Base-by-base conservation (phyloP, 2,797 vertebrate species). In the Paedocypris micromegethes region DNA sequence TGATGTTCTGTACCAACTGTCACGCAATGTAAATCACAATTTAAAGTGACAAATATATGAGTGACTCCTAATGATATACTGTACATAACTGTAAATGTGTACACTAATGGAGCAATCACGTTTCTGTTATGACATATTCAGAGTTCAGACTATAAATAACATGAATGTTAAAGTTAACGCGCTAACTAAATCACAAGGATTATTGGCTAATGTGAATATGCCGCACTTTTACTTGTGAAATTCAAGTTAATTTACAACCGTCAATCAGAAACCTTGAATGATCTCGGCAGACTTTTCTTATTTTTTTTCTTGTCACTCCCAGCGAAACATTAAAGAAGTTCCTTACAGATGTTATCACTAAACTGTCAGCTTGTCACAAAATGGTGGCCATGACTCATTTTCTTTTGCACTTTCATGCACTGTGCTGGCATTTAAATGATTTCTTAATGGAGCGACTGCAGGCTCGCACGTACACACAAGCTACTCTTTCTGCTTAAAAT, bases 371-470 rank as follows among this genome's bases (percentile, higher is more conserved):
- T 68, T 56, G 55, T 70, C 55, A 58, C 44, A 54, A 70, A 68
- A 64, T 40, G 44, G 40, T 43, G 67, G 43, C 41, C 58, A 65
- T 64, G 64, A 75, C 64, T 67, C 58, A 68, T 67, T 47, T 68
- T 66, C 23, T 67, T 55, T 49, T 62, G 53, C 46, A 67, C 69
- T 64, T 65, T 78, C 42, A 58, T 67, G 58, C 51, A 60, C 69
- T 61, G 61, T 55, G 69, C 61, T 74, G 72, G 57, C 68, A 76
- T 76, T 74, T 66, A 66, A 74, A 76, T 69, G 58, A 64, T 69
- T 69, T 74, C 65, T 68, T 61, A 72, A 76, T 76, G 58, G 68
- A 68, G 42, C 58, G 66, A 63, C 59, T 50, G 50, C 54, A 71
- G 57, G 58, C 6, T 8, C 49, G 9, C 8, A 3, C 49, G 9